Percentiles rank a stretch among this genome's conserved stretches.
phyloP scores from a whole-genome alignment of 2,797 vertebrate genomes.

The Sus cebifrons region DNA sequence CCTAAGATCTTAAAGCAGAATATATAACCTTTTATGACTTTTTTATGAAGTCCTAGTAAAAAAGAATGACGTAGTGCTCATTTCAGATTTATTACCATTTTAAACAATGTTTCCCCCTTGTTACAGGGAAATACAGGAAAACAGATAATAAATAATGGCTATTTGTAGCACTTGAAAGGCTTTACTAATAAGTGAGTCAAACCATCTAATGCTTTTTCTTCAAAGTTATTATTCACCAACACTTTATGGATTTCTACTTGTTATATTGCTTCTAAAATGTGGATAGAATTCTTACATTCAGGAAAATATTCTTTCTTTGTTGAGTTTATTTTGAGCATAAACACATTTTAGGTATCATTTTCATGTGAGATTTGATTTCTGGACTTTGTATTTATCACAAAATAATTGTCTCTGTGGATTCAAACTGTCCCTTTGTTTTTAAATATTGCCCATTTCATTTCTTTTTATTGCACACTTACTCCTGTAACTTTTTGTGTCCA shows the following conservation, averaged over 20 bases:
- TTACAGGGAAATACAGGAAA: conserved; percentile 67
- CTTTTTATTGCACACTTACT: conserved; percentile 34
- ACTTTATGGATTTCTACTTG: conserved; percentile 65
- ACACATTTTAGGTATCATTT: conserved; percentile 30
- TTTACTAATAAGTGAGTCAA: conserved; percentile 78
- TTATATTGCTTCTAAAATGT: conserved; percentile 69
- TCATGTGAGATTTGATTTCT: conserved; percentile 35
- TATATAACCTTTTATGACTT: not conserved
- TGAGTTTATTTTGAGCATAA: conserved; percentile 50
- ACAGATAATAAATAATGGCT: conserved; percentile 76
- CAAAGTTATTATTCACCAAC: conserved; percentile 65
- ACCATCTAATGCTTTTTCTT: conserved; percentile 63
- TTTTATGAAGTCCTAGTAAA: conserved; percentile 55
- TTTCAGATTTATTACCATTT: conserved; percentile 77
- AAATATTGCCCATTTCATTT: conserved; percentile 45
- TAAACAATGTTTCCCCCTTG: conserved; percentile 60
- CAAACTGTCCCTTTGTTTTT: not conserved
- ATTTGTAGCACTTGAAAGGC: conserved; percentile 56
- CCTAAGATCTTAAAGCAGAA: conserved; percentile 51
- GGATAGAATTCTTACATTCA: conserved; percentile 45
- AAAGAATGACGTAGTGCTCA: conserved; percentile 51
- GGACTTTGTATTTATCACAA: conserved; percentile 45
- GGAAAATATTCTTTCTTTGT: conserved; percentile 54
- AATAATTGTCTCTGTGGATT: conserved; percentile 49
- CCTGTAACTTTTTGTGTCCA: not conserved